A percentile compares a stretch with the other conserved stretches of the same genome.
These are phyloP conservation scores for Epistrophe eligans DNA, from an alignment of 2,888 invertebrate species.

Conservation along the genomic window DNA sequence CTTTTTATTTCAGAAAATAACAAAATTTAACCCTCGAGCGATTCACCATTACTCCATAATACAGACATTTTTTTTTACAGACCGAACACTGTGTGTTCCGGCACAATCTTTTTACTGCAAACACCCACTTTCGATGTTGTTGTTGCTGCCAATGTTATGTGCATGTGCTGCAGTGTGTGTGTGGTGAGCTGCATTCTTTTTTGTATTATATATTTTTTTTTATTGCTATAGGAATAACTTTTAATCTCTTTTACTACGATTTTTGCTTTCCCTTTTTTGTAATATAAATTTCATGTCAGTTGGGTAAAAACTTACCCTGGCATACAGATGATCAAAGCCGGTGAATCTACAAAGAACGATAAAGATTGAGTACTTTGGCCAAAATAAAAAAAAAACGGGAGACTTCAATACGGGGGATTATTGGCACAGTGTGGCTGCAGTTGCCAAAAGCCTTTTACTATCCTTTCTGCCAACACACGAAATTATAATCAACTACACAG, in stretches of 20 bases:
- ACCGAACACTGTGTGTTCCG: conserved; percentile 30
- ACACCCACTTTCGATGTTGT: conserved; percentile 13
- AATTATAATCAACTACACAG: conserved; percentile 64
- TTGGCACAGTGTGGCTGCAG: conserved; percentile 52
- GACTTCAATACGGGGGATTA: conserved; percentile 62
- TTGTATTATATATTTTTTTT: background rate
- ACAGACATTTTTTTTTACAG: conserved; percentile 29
- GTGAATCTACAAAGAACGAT: conserved; percentile 44
- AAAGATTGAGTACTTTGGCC: conserved; percentile 46
- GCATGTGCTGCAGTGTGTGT: conserved; percentile 16
- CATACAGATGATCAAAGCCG: conserved; percentile 53
- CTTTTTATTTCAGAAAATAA: conserved; percentile 33
- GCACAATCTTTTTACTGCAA: conserved; percentile 27
- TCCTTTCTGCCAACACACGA: conserved; percentile 58
- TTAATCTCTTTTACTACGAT: conserved; percentile 60
- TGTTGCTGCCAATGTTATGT: background rate
- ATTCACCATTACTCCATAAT: conserved; percentile 33
- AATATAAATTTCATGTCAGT: conserved; percentile 61
- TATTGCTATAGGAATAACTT: conserved; percentile 58
- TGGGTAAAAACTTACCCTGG: conserved; percentile 27
- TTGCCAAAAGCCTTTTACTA: conserved; percentile 50
- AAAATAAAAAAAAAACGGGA: background rate
- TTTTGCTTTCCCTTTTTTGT: conserved; percentile 17
- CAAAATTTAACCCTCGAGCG: conserved; percentile 36
- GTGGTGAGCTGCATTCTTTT: conserved; percentile 30